Base-by-base conservation (phyloP, 2,888 invertebrate genomes). In the Drosophila yooni region DNA sequence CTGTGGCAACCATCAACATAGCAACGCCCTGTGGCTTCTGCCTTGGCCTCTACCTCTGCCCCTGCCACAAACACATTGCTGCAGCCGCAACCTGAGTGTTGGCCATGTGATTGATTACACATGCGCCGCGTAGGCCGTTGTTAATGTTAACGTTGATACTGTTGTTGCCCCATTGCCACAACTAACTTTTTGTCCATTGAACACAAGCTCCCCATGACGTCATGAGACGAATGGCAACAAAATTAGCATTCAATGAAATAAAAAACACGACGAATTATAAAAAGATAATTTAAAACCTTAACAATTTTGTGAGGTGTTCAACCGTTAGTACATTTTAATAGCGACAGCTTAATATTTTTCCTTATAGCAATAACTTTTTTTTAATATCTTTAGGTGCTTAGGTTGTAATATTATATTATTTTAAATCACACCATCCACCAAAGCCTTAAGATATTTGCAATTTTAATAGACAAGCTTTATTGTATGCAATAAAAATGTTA, bases 71-170 rank as follows among this genome's bases (percentile, higher is more conserved):
- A 40, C 40, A 48, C 67, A 46, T 15, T 46, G 58, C 15, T 43
- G 54, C 70, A 57, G 63, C 70, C 69, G 15, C 46, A 58, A 40
- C 72, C 56, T 2, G 38, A 29, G 13, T 40, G 74, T 57, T 79
- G 88, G 70, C 70, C 86, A 80, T 72, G 86, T 85, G 85, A 85
- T 85, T 85, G 85, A 85, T 85, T 85, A 81, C 87, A 78, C 76
- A 83, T 81, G 63, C 78, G 77, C 68, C 74, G 87, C 83, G 85
- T 88, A 82, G 85, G 85, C 71, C 72, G 83, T 54, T 51, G 69
- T 63, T 66, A 76, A 79, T 74, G 66, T 66, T 70, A 59, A 71
- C 71, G 70, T 76, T 70, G 54, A 67, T 74, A 61, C 43, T 73
- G 69, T 38, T 63, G 74, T 65, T 83, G 83, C 80, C 74, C 73